Evolutionary conservation across 1,140 invertebrate species (phyloP).

Genomic region (Neodiprion pinetum): DNA sequence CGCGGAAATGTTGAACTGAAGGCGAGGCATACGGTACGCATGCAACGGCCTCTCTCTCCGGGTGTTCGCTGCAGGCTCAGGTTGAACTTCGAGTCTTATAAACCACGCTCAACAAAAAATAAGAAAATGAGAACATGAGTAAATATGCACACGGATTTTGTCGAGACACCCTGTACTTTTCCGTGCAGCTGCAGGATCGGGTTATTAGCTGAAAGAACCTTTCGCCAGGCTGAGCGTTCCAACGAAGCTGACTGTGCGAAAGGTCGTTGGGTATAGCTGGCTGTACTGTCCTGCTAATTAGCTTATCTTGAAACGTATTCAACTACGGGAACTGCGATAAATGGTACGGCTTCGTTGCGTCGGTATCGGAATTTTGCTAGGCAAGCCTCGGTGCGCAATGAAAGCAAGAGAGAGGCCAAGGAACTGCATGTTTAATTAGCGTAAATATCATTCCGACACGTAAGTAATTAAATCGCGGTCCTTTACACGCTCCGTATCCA

Average conservation of each 20-base stretch:
- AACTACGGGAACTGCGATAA: constrained; percentile 3
- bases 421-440: background rate
- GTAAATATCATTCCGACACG: constrained; percentile 7
- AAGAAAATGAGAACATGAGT: background rate
- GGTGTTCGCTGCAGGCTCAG: background rate
- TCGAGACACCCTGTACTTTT: background rate
- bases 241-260: background rate
- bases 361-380: background rate
- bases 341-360: background rate
- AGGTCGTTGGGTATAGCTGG: background rate
- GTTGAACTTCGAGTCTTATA: no score
- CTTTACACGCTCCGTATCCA: background rate
- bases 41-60: background rate
- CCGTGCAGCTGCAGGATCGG: background rate
- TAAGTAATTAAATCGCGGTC: background rate
- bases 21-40: background rate
- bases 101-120: no score
- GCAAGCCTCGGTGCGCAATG: background rate
- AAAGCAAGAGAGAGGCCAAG: background rate
- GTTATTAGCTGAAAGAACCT: background rate
- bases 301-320: constrained; percentile 3
- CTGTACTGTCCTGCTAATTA: constrained; percentile 1
- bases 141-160: background rate
- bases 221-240: background rate
- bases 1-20: constrained; percentile 28